Evolutionary conservation across 1,140 invertebrate genomes (phyloP), one percentile per base, ranked within the genome.

Genomic region (Aphidius ervi): DNA sequence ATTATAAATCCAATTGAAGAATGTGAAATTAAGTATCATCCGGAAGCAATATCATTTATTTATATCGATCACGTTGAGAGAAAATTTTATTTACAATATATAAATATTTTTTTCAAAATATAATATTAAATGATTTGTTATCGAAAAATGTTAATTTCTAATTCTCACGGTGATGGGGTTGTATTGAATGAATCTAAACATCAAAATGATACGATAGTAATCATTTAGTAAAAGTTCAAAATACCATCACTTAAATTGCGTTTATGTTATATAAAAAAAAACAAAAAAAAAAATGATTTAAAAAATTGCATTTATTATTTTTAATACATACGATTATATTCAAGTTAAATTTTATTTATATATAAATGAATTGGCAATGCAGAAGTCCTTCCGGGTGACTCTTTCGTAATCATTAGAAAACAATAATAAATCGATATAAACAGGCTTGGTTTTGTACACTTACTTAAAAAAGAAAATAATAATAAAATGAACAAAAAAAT

Each of bases 381-480:
- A 31, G 23, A 31, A 61, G 54, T 49, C 63, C 59, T 64, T 64
- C 63, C 63, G 63, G 63, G 63, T 64, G 56, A 64, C 40, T 31
- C 58, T 59, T 43, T 64, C 56, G 63, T 64, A 64, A 64, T 31
- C 57, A 53, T 43, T 52, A 58, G 59, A 54, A 48, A 64, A 64
- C 59, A 46, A 59, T 23, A 61, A 61, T 64, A 59, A 61, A 64
- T 64, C 63, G 59, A 61, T 61, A 52, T 52, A 57, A 53, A 63
- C 63, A 63, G 62, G 62, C 54, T 45, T 31, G 23, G 23, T 31
- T 31, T 31, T 31, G 23, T 31, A 16, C 16, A 16, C 16, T 16
- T 16, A 16, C 16, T 16, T 16, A 16, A 16, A 1, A 16, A 16
- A 16, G 16, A 31, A 31, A 31, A 31, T 16, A 16, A 16, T 16